phyloP scores from a whole-genome alignment of 1,140 invertebrate species.

The Calosoma granatense region DNA sequence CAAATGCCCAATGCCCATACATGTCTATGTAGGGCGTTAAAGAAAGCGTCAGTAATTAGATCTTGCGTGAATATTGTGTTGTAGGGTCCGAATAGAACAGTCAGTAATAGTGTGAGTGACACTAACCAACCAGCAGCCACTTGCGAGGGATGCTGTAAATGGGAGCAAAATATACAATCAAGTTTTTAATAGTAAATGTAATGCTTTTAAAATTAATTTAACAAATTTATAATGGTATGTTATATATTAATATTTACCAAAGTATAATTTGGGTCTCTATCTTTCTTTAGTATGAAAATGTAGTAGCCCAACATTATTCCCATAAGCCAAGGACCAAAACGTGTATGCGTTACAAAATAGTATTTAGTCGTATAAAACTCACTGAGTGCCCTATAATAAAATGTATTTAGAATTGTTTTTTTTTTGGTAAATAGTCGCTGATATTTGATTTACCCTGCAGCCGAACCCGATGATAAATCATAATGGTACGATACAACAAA shows the following conservation, averaged over 20 bases:
- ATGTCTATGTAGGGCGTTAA: slow-evolving; percentile 45
- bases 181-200: slow-evolving; percentile 11
- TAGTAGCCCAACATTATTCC: slow-evolving; percentile 44
- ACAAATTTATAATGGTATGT: too few species aligned
- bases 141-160: not conserved
- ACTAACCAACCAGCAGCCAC: slow-evolving; percentile 5
- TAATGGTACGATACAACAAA: not conserved
- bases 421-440: too few species aligned
- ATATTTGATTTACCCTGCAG: too few species aligned
- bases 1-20: slow-evolving; percentile 46
- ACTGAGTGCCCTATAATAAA: not conserved
- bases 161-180: slow-evolving; percentile 17
- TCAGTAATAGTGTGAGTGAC: slow-evolving; percentile 2
- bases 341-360: slow-evolving; percentile 31
- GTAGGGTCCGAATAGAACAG: slow-evolving; percentile 11
- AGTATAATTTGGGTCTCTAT: too few species aligned
- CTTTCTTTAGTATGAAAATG: slow-evolving; percentile 15
- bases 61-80: slow-evolving; percentile 10
- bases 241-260: not conserved
- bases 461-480: too few species aligned
- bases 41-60: slow-evolving; percentile 39
- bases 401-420: too few species aligned
- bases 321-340: slow-evolving; percentile 44
- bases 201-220: slow-evolving; percentile 16
- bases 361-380: slow-evolving; percentile 19